Evolutionary conservation across 2,888 invertebrate genomes (phyloP).

Genomic region (Spatulosminthurus flaviceps): DNA sequence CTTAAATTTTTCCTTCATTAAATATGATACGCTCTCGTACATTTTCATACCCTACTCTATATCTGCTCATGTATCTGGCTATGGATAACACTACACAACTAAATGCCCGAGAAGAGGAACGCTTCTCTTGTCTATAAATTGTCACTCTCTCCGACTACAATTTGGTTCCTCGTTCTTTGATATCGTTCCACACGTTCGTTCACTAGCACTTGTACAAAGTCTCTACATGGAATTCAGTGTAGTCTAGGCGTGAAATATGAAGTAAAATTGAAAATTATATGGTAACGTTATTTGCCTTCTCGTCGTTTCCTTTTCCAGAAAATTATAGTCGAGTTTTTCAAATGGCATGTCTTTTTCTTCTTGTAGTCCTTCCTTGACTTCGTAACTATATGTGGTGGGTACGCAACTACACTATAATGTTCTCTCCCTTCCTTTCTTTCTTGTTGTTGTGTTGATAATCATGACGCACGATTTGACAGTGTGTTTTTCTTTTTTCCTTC

Average conservation of each 20-base stretch:
- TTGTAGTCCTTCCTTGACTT: background rate
- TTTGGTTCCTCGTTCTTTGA: background rate
- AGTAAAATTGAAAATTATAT: background rate
- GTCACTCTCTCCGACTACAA: background rate
- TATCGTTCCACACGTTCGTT: slow-evolving; percentile 1
- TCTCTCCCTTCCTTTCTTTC: too few species aligned
- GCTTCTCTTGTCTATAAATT: background rate
- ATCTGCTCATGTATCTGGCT: too few species aligned
- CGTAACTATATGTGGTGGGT: too few species aligned
- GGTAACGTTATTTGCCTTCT: slow-evolving; percentile 12
- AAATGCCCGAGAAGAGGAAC: background rate
- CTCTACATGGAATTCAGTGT: background rate
- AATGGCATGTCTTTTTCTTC: background rate
- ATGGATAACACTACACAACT: slow-evolving; percentile 16
- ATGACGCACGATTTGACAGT: slow-evolving; percentile 14
- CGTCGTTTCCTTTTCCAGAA: background rate
- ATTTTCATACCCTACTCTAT: too few species aligned
- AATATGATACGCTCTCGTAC: slow-evolving; percentile 4
- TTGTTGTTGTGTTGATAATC: slow-evolving; percentile 1
- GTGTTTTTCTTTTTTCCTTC: background rate
- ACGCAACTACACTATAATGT: background rate
- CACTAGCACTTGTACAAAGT: background rate
- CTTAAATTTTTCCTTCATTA: slow-evolving; percentile 9
- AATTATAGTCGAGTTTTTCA: background rate
- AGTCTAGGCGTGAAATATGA: background rate